A percentile compares a stretch with the other conserved stretches of the same genome.
These are phyloP conservation scores for Pollenia amentaria DNA, from an alignment of 2,888 invertebrate genomes.

Conservation along the genomic window DNA sequence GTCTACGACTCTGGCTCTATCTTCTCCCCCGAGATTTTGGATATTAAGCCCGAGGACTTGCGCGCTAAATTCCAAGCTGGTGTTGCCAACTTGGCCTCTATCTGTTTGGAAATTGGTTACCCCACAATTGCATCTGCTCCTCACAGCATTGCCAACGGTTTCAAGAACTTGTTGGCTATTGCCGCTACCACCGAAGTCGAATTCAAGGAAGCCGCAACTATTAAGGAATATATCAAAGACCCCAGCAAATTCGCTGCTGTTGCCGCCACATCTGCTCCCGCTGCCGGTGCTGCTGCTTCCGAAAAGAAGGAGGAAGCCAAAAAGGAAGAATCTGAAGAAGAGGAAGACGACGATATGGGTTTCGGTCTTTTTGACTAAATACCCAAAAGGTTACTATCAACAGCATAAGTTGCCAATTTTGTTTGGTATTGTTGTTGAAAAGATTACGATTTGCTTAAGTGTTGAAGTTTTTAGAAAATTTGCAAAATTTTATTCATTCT, in stretches of 20 bases:
- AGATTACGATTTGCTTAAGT: slow-evolving; percentile 67
- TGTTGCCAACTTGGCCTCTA: slow-evolving; percentile 96
- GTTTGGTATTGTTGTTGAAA: slow-evolving; percentile 66
- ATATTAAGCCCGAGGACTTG: slow-evolving; percentile 99
- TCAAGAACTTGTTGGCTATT: slow-evolving; percentile 98
- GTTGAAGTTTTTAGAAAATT: slow-evolving; percentile 58
- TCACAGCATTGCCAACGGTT: slow-evolving; percentile 98
- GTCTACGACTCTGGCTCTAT: slow-evolving; percentile 99
- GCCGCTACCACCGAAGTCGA: slow-evolving; percentile 98
- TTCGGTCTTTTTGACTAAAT: slow-evolving; percentile 96
- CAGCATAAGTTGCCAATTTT: slow-evolving; percentile 48
- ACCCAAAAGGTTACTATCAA: background rate
- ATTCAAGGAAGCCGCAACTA: slow-evolving; percentile 96
- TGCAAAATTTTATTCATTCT: slow-evolving; percentile 49
- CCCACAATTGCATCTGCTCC: slow-evolving; percentile 98
- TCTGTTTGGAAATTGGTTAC: slow-evolving; percentile 97
- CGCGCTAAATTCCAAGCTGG: slow-evolving; percentile 95
- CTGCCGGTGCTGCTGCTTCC: slow-evolving; percentile 87
- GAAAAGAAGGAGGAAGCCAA: slow-evolving; percentile 90
- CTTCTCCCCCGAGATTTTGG: slow-evolving; percentile 97
- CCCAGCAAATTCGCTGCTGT: slow-evolving; percentile 96
- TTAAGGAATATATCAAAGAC: slow-evolving; percentile 97
- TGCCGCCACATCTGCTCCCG: slow-evolving; percentile 87
- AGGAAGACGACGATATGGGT: slow-evolving; percentile 97
- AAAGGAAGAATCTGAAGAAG: slow-evolving; percentile 91